These are phyloP conservation scores for Idaea aversata DNA, from an alignment of 2,888 invertebrate genomes.

Conservation along the genomic window DNA sequence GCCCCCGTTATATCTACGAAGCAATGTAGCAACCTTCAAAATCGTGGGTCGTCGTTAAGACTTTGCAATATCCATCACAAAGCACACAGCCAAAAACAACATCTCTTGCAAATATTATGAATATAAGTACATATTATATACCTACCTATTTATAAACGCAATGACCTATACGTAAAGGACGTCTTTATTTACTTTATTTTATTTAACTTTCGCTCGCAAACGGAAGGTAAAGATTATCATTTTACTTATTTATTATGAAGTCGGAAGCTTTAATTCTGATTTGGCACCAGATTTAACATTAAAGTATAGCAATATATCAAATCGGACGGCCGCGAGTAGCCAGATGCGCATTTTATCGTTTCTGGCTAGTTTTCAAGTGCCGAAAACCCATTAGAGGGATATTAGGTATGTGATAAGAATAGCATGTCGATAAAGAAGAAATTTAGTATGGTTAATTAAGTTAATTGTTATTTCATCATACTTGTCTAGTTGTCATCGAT, in stretches of 20 bases:
- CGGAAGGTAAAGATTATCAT: conserved; percentile 19
- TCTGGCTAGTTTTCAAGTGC: conserved; percentile 78
- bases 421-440: conserved; percentile 31
- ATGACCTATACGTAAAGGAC: not conserved
- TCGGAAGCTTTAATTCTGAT: conserved; percentile 52
- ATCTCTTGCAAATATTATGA: not conserved
- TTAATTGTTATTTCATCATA: conserved; percentile 2
- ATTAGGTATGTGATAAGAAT: conserved; percentile 58
- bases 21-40: not conserved
- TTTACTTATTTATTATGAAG: conserved; percentile 24
- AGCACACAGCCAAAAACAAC: not conserved
- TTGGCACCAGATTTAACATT: conserved; percentile 63
- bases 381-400: conserved; percentile 70
- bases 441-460: conserved; percentile 1
- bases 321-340: conserved; percentile 57
- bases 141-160: not conserved
- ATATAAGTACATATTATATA: not conserved
- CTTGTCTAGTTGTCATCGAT: not conserved
- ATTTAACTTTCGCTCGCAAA: conserved; percentile 7
- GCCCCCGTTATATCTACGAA: too few relatives aligned
- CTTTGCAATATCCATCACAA: not conserved
- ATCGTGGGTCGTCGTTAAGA: not conserved
- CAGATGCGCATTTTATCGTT: conserved; percentile 74
- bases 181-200: not conserved
- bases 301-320: conserved; percentile 68